These are phyloP conservation scores for Ophiodon elongatus DNA, from an alignment of 2,113 vertebrate species.

Conservation along the genomic window DNA sequence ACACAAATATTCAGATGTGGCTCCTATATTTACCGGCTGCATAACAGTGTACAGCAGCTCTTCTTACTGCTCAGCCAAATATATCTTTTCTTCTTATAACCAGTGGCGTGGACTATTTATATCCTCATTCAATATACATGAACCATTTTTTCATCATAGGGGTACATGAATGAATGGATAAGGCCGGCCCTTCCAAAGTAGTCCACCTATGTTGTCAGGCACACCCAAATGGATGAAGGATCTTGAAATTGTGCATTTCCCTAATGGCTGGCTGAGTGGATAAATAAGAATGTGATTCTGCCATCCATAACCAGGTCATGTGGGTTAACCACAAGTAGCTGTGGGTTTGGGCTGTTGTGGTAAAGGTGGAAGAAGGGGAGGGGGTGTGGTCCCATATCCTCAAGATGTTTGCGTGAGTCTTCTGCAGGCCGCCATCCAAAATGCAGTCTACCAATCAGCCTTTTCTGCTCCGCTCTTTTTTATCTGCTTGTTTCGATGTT, in stretches of 20 bases:
- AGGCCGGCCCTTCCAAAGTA: slow-evolving; percentile 35
- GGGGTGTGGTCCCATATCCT: slow-evolving; percentile 52
- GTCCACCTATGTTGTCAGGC: slow-evolving; percentile 48
- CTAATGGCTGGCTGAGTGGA: slow-evolving; percentile 49
- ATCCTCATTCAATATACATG: slow-evolving; percentile 81
- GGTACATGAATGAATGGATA: slow-evolving; percentile 72
- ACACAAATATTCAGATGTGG: slow-evolving; percentile 19
- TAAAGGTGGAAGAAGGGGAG: slow-evolving; percentile 53
- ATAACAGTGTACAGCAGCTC: slow-evolving; percentile 19
- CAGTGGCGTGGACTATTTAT: slow-evolving; percentile 76
- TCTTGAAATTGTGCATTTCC: slow-evolving; percentile 49
- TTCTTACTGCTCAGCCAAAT: slow-evolving; percentile 61
- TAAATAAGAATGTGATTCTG: slow-evolving; percentile 61
- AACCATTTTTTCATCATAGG: slow-evolving; percentile 68
- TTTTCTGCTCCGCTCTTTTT: slow-evolving; percentile 20
- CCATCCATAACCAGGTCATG: slow-evolving; percentile 65
- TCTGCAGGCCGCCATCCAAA: slow-evolving; percentile 44
- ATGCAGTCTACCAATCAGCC: slow-evolving; percentile 23
- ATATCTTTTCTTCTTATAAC: slow-evolving; percentile 59
- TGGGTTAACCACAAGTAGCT: slow-evolving; percentile 77
- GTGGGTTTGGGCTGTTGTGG: slow-evolving; percentile 68
- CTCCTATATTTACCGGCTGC: slow-evolving; percentile 41
- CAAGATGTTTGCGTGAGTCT: slow-evolving; percentile 52
- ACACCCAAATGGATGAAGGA: slow-evolving; percentile 51
- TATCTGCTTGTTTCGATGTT: slow-evolving; percentile 27